These are phyloP conservation scores for Spodoptera frugiperda DNA, from an alignment of 1,140 invertebrate species.

Conservation along the genomic window DNA sequence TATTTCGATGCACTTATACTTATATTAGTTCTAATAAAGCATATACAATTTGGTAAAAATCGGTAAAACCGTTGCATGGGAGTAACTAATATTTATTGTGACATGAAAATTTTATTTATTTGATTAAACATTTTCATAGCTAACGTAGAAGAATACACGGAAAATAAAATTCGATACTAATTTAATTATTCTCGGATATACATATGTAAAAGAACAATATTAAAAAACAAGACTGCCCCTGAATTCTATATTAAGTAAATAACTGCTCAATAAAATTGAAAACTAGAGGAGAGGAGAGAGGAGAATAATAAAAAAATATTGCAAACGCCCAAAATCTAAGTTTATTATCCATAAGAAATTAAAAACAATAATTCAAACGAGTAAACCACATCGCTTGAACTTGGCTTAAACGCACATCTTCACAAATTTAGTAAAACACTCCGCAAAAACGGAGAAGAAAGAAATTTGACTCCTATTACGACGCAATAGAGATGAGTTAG, in stretches of 20 bases:
- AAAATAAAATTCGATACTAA: too few species aligned
- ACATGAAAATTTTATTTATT: too few species aligned
- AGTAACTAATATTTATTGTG: too few species aligned
- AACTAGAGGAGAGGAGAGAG: too few species aligned
- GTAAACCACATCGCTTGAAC: constrained; percentile 58
- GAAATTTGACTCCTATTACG: neutral
- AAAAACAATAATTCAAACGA: constrained; percentile 57
- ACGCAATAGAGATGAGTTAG: neutral
- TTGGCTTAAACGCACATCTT: constrained; percentile 63
- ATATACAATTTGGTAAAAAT: too few species aligned
- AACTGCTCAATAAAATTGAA: neutral
- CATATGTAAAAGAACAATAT: too few species aligned
- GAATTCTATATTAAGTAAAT: neutral
- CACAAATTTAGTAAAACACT: constrained; percentile 47
- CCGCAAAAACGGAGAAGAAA: neutral
- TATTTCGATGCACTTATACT: too few species aligned
- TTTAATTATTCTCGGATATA: too few species aligned
- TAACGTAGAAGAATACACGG: too few species aligned
- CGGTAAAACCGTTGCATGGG: too few species aligned
- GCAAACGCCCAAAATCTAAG: neutral
- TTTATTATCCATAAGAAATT: constrained; percentile 53
- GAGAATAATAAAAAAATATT: neutral
- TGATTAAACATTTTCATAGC: too few species aligned
- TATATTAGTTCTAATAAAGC: too few species aligned
- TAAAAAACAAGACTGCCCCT: constrained; percentile 1